Evolutionary conservation across 2,113 vertebrate genomes (phyloP).

Genomic region (Marmota flaviventris): DNA sequence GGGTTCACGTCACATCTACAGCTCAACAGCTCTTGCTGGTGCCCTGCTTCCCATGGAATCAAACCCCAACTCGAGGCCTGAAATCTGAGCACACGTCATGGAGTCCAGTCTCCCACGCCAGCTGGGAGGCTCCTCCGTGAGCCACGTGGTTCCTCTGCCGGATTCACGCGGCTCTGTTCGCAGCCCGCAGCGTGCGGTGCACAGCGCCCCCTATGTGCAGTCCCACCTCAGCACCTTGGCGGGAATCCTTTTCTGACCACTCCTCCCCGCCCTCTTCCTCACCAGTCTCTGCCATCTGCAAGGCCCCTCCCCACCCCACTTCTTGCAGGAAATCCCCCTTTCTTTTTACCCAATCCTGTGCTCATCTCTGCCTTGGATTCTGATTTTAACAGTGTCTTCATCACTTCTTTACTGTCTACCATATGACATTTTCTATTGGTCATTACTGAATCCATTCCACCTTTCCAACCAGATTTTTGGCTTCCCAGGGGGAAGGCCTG

Average conservation of each 20-base stretch:
- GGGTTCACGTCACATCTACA: background rate
- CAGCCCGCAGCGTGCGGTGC: background rate
- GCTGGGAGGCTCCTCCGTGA: too few species aligned
- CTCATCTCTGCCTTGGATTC: background rate
- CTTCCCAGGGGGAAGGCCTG: background rate
- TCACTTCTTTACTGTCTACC: background rate
- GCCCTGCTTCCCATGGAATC: background rate
- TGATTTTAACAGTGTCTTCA: background rate
- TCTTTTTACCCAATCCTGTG: background rate
- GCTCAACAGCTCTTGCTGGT: background rate
- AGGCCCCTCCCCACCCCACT: background rate
- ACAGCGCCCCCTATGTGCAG: fast-evolving
- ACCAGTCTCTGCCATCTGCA: background rate
- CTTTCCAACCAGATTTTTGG: background rate
- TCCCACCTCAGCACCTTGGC: background rate
- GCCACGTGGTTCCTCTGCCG: too few species aligned
- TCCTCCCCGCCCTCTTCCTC: background rate
- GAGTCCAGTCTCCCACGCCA: background rate
- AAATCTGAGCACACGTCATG: fast-evolving
- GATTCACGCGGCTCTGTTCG: background rate
- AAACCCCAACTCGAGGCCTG: background rate
- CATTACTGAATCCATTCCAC: background rate
- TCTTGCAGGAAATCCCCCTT: background rate
- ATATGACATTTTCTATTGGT: background rate
- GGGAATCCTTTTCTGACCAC: background rate